phyloP scores from a whole-genome alignment of 2,797 vertebrate species.

The Babyrousa celebensis region DNA sequence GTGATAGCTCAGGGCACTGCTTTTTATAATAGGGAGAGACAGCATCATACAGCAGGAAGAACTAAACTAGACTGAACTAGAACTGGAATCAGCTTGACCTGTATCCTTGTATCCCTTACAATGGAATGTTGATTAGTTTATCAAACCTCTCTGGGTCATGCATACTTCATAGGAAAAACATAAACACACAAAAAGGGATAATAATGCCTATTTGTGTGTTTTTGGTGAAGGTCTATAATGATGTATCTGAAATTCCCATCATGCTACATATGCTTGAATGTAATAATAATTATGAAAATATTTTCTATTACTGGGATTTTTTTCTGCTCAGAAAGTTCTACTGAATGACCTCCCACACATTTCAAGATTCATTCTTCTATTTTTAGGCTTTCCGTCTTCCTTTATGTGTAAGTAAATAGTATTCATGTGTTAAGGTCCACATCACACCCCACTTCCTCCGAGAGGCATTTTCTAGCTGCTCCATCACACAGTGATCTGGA shows the following conservation, averaged over 20 bases:
- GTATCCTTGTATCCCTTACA: not conserved
- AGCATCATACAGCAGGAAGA: not conserved
- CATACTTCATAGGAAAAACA: conserved; percentile 4
- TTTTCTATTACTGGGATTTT: not conserved
- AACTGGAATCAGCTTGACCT: not conserved
- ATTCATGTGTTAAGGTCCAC: not conserved
- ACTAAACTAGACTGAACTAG: not conserved
- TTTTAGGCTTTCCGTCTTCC: conserved; percentile 11
- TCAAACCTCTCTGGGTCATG: not conserved
- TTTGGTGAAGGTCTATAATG: not conserved
- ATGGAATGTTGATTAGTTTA: not conserved
- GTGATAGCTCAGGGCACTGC: not conserved
- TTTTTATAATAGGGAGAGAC: not conserved
- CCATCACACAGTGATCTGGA: not conserved
- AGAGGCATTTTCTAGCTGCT: not conserved
- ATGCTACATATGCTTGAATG: not conserved
- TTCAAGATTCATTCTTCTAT: not conserved
- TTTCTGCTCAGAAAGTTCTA: not conserved
- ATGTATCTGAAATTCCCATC: not conserved
- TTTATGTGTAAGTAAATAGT: conserved; percentile 13
- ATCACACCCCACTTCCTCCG: not conserved
- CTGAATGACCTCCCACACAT: not conserved
- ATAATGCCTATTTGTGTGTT: not conserved
- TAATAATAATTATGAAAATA: not conserved
- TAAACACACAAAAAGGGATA: not conserved